Evolutionary conservation across 2,113 vertebrate genomes (phyloP).

Genomic region (Typhlomys cinereus): DNA sequence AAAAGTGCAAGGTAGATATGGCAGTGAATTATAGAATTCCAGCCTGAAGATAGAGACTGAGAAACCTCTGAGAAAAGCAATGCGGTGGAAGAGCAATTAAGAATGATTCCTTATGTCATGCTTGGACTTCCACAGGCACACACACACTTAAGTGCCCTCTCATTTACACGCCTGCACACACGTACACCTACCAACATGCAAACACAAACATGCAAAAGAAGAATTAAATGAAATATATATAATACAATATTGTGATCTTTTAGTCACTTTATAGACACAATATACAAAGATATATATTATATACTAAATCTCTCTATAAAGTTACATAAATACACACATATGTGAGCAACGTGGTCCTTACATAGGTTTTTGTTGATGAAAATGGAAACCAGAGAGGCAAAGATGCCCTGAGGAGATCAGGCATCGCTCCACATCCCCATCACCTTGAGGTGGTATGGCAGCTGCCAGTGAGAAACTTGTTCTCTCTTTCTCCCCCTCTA

Average conservation of each 20-base stretch:
- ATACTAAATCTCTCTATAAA: background rate
- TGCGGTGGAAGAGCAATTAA: too few relatives aligned
- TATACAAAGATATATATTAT: background rate
- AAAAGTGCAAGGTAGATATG: too few relatives aligned
- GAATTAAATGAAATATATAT: background rate
- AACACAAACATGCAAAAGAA: too few relatives aligned
- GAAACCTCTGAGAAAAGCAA: too few relatives aligned
- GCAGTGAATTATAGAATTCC: too few relatives aligned
- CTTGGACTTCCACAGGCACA: too few relatives aligned
- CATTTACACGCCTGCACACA: too few relatives aligned
- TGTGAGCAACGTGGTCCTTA: background rate
- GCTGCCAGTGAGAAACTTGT: background rate
- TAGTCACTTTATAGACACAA: background rate
- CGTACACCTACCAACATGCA: too few relatives aligned
- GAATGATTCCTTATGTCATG: too few relatives aligned
- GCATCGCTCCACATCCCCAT: too few relatives aligned
- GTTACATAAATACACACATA: background rate
- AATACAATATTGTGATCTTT: background rate
- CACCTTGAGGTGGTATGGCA: background rate
- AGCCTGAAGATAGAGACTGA: too few relatives aligned
- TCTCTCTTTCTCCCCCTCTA: background rate
- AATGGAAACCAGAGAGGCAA: background rate
- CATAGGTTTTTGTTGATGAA: background rate
- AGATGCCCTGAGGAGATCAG: background rate
- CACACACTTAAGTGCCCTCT: too few relatives aligned